A percentile compares a stretch with the other conserved stretches of the same genome.
These are phyloP conservation scores for Myotis findleyi DNA, from an alignment of 2,797 vertebrate genomes.

Conservation along the genomic window DNA sequence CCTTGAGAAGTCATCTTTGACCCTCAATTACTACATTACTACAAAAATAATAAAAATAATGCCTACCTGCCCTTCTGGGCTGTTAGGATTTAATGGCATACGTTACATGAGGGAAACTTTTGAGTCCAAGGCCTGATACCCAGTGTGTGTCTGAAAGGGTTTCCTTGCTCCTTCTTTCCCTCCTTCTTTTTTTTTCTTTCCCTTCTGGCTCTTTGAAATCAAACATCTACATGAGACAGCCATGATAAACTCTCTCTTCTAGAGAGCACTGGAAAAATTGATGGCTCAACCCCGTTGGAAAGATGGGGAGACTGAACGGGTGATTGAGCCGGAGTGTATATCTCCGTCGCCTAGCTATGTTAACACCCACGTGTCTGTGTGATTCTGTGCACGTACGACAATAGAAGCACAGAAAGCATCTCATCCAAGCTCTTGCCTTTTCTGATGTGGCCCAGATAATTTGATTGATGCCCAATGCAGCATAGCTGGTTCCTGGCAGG, in stretches of 20 bases:
- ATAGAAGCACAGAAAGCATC: fast-evolving
- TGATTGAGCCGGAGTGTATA: fast-evolving
- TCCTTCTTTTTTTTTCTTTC: not conserved
- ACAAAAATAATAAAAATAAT: not conserved
- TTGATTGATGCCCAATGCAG: fast-evolving
- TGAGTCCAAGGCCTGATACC: not conserved
- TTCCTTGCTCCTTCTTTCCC: not conserved
- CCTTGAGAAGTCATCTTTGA: not conserved
- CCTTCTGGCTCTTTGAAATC: not conserved
- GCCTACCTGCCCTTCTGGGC: not conserved
- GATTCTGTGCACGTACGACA: fast-evolving
- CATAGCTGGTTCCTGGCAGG: not conserved
- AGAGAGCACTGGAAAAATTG: not conserved
- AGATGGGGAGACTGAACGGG: not conserved
- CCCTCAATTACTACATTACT: not conserved
- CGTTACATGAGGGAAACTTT: not conserved
- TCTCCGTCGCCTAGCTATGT: not conserved
- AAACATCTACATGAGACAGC: too few relatives aligned
- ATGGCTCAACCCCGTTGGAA: not conserved
- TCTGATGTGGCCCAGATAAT: not conserved
- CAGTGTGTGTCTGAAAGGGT: not conserved
- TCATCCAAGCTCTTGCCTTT: not conserved
- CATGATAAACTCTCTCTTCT: not conserved
- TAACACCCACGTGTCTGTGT: fast-evolving
- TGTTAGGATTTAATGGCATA: not conserved